Base-by-base conservation (phyloP, 2,113 vertebrate species). In the Epinephelus fuscoguttatus region DNA sequence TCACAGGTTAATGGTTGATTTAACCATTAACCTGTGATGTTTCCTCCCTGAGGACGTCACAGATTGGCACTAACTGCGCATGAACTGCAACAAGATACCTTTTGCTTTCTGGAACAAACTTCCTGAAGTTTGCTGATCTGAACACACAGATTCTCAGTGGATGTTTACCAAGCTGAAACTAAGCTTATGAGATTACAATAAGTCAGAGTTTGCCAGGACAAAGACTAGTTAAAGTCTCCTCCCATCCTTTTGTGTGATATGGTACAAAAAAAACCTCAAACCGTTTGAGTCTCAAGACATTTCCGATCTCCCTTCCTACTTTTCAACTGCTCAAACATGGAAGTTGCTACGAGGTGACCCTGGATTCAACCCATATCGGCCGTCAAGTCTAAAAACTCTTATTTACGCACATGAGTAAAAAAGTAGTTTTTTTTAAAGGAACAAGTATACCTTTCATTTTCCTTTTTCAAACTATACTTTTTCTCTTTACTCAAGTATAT, bases 161-260 rank as follows among this genome's bases (percentile, higher is more conserved):
- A 49, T 68, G 25, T 68, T 77, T 70, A 55, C 12, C 49, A 45
- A 19, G 18, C n/a, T 33, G n/a, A 68, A 72, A 45, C 33, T 45
- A 47, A 71, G 23, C 49, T 63, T n/a, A 8, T 62, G 33, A 56
- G 59, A 71, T 64, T 55, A 42, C 42, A 9, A 8, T 42, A 64
- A 13, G 9, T 64, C 59, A 19, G 37, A 18, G 30, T 70, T 70
- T 80, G 25, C 25, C 25, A 64, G 37, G 49, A 71, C 3, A 47
- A 50, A 33, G 3, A 25, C 3, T 17, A 42, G n/a, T 42, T 42
- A 10, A 78, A 53, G 15, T 25, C 45, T 23, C 11, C 15, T 53
- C 42, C 27, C 30, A 13, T 42, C 21, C 30, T 70, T 7, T 10
- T 37, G 52, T 40, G 52, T 57, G 4, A 73, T 14, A 71, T 30